A percentile compares a stretch with the other conserved stretches of the same genome.
Conservation (phyloP, 2,888 invertebrate species). For the Horisme vitalbata region DNA sequence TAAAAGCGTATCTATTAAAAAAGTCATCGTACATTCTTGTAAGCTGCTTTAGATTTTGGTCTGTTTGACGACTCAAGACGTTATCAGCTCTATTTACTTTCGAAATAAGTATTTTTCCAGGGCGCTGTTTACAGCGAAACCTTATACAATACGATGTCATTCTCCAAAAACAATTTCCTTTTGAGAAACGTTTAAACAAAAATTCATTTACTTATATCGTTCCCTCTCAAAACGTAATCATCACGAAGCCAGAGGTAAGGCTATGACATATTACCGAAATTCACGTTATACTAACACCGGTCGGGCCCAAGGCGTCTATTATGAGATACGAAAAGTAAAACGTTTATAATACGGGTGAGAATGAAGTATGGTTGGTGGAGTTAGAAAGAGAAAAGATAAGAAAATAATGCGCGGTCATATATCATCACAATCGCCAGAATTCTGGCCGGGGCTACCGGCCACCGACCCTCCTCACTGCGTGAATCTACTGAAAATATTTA, state of each 20-base stretch:
- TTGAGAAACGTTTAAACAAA: slow-evolving; percentile 56
- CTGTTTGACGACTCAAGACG: too few species aligned
- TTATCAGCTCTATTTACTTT: slow-evolving; percentile 12
- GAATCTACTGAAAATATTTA: slow-evolving; percentile 72
- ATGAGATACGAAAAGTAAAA: slow-evolving; percentile 76
- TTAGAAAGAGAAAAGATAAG: slow-evolving; percentile 81
- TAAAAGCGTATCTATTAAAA: too few species aligned
- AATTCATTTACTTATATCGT: slow-evolving; percentile 64
- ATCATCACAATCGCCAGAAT: slow-evolving; percentile 81
- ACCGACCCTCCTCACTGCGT: slow-evolving; percentile 72
- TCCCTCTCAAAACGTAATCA: slow-evolving; percentile 58
- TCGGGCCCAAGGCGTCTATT: slow-evolving; percentile 63
- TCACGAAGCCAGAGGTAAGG: slow-evolving; percentile 48
- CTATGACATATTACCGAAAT: slow-evolving; percentile 69
- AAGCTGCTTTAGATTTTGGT: background rate
- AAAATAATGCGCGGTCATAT: slow-evolving; percentile 81
- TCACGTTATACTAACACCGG: slow-evolving; percentile 71
- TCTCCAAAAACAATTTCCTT: slow-evolving; percentile 63
- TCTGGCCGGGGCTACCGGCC: slow-evolving; percentile 64
- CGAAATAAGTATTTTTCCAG: slow-evolving; percentile 9
- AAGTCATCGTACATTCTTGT: background rate
- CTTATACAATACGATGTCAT: slow-evolving; percentile 55
- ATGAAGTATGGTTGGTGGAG: slow-evolving; percentile 79
- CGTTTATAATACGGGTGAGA: slow-evolving; percentile 74
- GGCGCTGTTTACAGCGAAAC: slow-evolving; percentile 50